Base-by-base conservation (phyloP, 2,113 vertebrate species). In the Myocastor coypus region DNA sequence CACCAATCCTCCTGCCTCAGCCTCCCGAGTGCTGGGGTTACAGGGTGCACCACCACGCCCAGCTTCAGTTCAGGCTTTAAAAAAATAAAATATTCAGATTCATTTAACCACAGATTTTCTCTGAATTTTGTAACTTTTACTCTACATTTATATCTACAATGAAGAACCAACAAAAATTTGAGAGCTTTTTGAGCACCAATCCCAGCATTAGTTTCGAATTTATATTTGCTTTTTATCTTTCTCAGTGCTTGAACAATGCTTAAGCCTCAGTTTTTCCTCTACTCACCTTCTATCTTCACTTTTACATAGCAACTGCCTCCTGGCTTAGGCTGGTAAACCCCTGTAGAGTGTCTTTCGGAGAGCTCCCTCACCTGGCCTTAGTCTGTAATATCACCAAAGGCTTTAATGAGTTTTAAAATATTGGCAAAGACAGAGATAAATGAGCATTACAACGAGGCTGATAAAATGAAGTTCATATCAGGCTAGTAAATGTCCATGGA, bases 351-450 rank as follows among this genome's bases (percentile, higher is more conserved):
- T 75, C 2, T 40, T 71, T 63, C 52, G 34, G 66, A 71, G 86
- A 97, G 95, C 93, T 95, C 93, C 95, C 91, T 69, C 69, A 19
- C 7, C 91, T 94, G 97, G 95, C 77, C 34, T 42, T 37, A 34
- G 16, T 42, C 24, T 46, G 59, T 57, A 83, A 87, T 68, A 73
- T 17, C 96, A 90, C 20, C 42, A 52, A 50, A 92, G 50, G 77
- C 57, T 32, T 2, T n/a, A 26, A 28, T 9, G 42, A 42, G n/a
- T 14, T 64, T 82, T 11, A 5, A 55, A 46, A 26, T 46, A 50
- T 40, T 88, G 66, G n/a, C 24, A 59, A 59, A 46, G 28, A 40
- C 9, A 59, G 89, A 89, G 42, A 89, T 20, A 11, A 66, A 37
- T 37, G 42, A 20, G 30, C 14, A 11, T 11, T 13, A 50, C 30